Base-by-base conservation (phyloP, 1,140 invertebrate genomes). In the Bradysia coprophila region DNA sequence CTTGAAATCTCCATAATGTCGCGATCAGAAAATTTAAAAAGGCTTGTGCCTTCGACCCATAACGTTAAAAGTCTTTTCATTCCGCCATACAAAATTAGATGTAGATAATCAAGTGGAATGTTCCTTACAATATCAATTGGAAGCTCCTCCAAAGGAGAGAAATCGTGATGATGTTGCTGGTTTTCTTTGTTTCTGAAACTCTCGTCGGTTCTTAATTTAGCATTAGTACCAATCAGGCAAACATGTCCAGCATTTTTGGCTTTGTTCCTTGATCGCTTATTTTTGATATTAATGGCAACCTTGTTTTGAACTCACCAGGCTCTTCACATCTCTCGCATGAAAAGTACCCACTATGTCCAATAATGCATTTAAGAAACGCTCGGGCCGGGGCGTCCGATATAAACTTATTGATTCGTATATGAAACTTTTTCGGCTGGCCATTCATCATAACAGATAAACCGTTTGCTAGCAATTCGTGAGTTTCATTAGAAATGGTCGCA, bases 81-180 rank as follows among this genome's bases (percentile, higher is more conserved):
- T 10, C 43, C 41, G 18, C 49, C 49, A 13, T 45, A 24, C 23
- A 28, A 45, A 6, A 45, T 16, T 39, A 16, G 11, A 43, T 47
- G 48, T 42, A 49, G 42, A 33, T 45, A 46, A 24, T 49, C 48
- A 8, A 46, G 16, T 15, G 45, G 46, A 43, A 50, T 45, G 33
- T 33, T 11, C 16, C 10, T 21, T 13, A 48, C 33, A 19, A 48
- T 19, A 28, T 40, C 38, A 42, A 48, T 37, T 18, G 16, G 15
- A 11, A 42, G n/a, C 13, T 21, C 10, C 20, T 33, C 33, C 21
- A 38, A 38, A 20, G 6, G 6, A 38, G n/a, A 18, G 4, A 5
- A 13, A 5, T 20, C 4, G 21, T 18, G 15, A 19, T 47, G 40
- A 23, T 42, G 34, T 8, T 42, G 21, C 19, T 37, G 6, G 40